Conservation (phyloP, 2,797 vertebrate genomes). For the Diceros bicornis region DNA sequence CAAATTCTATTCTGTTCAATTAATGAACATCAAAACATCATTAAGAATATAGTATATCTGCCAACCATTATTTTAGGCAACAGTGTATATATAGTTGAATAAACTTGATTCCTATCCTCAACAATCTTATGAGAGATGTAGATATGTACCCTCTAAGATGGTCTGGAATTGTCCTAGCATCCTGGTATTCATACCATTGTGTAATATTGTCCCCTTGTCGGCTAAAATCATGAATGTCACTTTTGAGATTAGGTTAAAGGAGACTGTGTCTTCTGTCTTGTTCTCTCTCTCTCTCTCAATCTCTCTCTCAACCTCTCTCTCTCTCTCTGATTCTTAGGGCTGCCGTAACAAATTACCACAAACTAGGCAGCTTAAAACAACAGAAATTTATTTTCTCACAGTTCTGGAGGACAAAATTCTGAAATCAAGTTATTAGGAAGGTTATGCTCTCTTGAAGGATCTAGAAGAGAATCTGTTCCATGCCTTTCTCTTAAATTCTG, state of each 20-base stretch:
- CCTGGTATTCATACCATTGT: not conserved
- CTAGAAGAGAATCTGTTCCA: not conserved
- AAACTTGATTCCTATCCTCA: not conserved
- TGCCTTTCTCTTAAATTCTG: not conserved
- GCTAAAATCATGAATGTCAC: not conserved
- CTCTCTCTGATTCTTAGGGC: not conserved
- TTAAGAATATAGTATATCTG: no score
- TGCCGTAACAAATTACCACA: not conserved
- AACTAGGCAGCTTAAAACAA: not conserved
- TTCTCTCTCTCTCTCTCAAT: not conserved
- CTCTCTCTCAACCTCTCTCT: not conserved
- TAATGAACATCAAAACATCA: not conserved
- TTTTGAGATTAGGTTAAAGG: not conserved
- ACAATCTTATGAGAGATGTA: not conserved
- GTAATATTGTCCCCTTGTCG: not conserved
- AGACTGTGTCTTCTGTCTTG: not conserved
- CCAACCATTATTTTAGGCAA: not conserved
- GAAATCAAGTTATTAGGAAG: not conserved
- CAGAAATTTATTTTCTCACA: not conserved
- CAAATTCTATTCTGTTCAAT: not conserved
- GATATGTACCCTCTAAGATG: not conserved
- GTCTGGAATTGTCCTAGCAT: not conserved
- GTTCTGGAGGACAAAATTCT: not conserved
- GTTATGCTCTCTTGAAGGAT: not conserved
- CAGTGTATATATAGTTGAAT: not conserved